phyloP scores from a whole-genome alignment of 2,113 vertebrate species.

The Oreochromis spilurus region DNA sequence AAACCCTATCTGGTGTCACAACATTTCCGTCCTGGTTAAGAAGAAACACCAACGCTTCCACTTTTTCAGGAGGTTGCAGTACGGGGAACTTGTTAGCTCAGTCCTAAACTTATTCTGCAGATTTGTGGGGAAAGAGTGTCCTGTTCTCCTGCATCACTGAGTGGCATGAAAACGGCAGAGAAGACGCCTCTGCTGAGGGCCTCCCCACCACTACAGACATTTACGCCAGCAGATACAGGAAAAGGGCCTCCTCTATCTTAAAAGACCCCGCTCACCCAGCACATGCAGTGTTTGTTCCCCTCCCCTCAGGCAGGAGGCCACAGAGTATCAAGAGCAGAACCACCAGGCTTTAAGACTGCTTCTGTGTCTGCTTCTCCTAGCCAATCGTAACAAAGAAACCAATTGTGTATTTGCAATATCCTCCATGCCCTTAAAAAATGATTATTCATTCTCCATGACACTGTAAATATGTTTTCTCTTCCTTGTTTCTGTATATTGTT shows the following conservation, averaged over 20 bases:
- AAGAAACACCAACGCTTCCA: neutral
- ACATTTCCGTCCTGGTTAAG: neutral
- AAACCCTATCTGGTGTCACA: neutral
- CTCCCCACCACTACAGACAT: neutral
- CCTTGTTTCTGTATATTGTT: neutral
- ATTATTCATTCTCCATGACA: neutral
- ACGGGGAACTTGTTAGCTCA: neutral
- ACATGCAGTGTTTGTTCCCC: neutral
- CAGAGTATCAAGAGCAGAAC: neutral
- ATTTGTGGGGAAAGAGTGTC: neutral
- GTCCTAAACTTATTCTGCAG: neutral
- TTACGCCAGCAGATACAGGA: neutral
- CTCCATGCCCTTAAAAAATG: neutral
- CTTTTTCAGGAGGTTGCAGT: neutral
- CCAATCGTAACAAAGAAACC: neutral
- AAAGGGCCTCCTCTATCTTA: neutral
- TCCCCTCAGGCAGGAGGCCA: neutral
- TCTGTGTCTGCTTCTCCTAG: neutral
- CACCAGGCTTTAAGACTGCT: neutral
- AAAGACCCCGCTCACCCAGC: neutral
- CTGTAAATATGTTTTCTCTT: neutral
- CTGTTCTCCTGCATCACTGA: neutral
- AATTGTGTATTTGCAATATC: neutral
- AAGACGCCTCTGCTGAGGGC: neutral
- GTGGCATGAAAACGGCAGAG: neutral